Conservation (phyloP, 2,888 invertebrate species). For the Morpho achilles region DNA sequence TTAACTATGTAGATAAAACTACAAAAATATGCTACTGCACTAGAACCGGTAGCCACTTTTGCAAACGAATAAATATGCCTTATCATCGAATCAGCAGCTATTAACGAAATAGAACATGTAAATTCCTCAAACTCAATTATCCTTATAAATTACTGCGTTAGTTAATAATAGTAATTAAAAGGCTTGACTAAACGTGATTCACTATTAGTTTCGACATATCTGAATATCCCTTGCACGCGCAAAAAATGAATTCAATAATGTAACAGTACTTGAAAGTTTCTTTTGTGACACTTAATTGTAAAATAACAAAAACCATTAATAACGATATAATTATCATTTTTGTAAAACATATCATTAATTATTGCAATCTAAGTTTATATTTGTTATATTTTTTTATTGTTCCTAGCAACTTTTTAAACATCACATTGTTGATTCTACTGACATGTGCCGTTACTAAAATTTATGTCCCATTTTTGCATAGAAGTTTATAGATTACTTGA, state of each 20-base stretch:
- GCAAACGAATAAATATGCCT: slow-evolving; percentile 5
- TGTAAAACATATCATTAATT: too few relatives aligned
- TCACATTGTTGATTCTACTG: too few relatives aligned
- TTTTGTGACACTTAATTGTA: too few relatives aligned
- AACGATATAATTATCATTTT: too few relatives aligned
- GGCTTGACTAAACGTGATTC: slow-evolving; percentile 7
- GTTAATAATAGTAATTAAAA: slow-evolving; percentile 6
- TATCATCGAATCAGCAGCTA: slow-evolving; percentile 10
- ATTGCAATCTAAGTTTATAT: too few relatives aligned
- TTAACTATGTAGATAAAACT: too few relatives aligned
- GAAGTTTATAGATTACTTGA: slow-evolving; percentile 10
- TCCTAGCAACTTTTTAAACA: too few relatives aligned
- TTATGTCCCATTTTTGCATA: not conserved
- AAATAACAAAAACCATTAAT: too few relatives aligned
- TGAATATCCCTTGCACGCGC: not conserved
- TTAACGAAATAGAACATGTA: slow-evolving; percentile 12
- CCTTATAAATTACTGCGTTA: slow-evolving; percentile 20
- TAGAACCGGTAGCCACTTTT: slow-evolving; percentile 11
- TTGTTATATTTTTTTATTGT: too few relatives aligned
- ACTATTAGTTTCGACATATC: slow-evolving; percentile 4
- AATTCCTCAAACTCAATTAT: slow-evolving; percentile 21
- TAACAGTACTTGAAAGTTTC: not conserved
- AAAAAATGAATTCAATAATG: not conserved
- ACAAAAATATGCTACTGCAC: not conserved
- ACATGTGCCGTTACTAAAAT: too few relatives aligned